Percentiles rank a stretch among this genome's conserved stretches.
Conservation (phyloP, 2,113 vertebrate genomes). For the Acrocephalus kingi region DNA sequence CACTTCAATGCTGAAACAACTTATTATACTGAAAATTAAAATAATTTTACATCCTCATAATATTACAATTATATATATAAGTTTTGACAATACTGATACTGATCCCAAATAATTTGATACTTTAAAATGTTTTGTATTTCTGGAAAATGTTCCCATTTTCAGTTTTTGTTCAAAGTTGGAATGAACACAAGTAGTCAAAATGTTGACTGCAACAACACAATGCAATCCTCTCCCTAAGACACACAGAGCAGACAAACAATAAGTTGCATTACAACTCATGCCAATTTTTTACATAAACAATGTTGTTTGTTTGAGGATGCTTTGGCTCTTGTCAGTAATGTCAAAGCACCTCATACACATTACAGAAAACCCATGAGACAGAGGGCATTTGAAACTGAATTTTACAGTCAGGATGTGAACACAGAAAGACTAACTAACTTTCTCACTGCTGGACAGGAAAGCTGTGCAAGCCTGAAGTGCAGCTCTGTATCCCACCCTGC, state of each 20-base stretch:
- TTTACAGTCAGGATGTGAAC: not conserved
- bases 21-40: not conserved
- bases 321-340: not conserved
- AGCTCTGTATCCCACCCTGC: not conserved
- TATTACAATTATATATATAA: not conserved
- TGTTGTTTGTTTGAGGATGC: not conserved
- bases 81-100: not conserved
- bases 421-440: not conserved
- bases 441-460: not conserved
- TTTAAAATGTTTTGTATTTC: not conserved
- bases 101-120: not conserved
- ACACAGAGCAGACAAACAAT: not conserved
- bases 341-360: not conserved
- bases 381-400: not conserved
- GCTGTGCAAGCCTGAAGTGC: not conserved
- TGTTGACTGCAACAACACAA: not conserved
- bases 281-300: not conserved
- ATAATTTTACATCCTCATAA: not conserved
- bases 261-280: not conserved
- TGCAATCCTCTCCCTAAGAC: rapidly evolving
- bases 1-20: not conserved
- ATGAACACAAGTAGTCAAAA: not conserved
- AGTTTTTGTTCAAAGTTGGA: not conserved
- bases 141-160: not conserved
- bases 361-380: not conserved